phyloP scores from a whole-genome alignment of 2,888 invertebrate genomes.

The Agonum fuliginosum region DNA sequence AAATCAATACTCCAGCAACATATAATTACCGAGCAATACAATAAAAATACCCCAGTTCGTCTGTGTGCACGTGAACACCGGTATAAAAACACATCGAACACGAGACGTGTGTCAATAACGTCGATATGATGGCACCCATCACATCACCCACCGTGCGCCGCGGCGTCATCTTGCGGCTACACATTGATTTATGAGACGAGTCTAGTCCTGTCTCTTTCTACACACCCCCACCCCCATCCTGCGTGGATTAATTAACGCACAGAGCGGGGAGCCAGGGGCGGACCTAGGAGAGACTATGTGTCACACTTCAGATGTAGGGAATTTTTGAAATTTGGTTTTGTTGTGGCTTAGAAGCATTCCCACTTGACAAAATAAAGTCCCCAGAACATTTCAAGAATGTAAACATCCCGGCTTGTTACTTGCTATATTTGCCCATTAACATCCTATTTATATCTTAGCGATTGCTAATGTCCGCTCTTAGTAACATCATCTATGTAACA shows the following conservation, averaged over 20 bases:
- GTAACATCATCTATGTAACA: too few species aligned
- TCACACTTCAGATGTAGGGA: too few species aligned
- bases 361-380: too few species aligned
- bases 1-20: background rate
- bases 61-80: background rate
- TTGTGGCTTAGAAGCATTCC: too few species aligned
- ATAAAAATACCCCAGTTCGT: conserved; percentile 2
- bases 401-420: too few species aligned
- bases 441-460: too few species aligned
- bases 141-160: background rate
- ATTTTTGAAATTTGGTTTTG: too few species aligned
- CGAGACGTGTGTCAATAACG: conserved; percentile 70
- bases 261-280: background rate
- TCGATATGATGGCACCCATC: conserved; percentile 71
- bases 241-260: conserved; percentile 52
- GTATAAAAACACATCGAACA: conserved; percentile 11
- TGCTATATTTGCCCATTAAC: too few species aligned
- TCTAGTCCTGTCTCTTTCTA: conserved; percentile 19
- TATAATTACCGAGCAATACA: conserved; percentile 18
- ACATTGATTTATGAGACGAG: conserved; percentile 71
- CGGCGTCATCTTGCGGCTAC: conserved; percentile 72
- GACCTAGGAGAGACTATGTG: background rate
- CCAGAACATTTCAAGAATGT: too few species aligned
- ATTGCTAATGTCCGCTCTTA: too few species aligned
- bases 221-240: background rate